phyloP scores from a whole-genome alignment of 1,140 invertebrate species.

The Aphelenchoides besseyi region DNA sequence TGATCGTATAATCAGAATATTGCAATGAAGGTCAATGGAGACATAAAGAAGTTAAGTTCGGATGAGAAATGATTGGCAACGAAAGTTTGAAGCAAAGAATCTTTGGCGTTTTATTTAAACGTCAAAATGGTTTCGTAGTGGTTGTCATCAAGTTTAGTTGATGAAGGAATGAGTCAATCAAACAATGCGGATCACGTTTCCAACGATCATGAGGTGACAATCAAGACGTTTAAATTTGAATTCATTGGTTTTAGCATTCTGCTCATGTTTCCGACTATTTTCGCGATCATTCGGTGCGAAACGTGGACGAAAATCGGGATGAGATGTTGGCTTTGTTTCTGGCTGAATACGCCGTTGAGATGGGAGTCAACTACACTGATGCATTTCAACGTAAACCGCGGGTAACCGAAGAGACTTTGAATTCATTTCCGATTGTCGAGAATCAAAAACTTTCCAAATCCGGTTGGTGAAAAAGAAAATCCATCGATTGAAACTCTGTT shows the following conservation, averaged over 20 bases:
- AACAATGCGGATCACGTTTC: too few species aligned
- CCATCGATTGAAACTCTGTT: background rate
- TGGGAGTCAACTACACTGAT: background rate
- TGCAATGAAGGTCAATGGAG: too few species aligned
- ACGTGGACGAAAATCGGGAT: background rate
- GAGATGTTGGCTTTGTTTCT: background rate
- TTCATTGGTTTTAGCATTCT: background rate
- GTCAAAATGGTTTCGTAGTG: too few species aligned
- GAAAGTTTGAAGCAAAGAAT: too few species aligned
- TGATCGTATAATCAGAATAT: too few species aligned
- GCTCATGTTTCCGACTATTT: conserved; percentile 9
- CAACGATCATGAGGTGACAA: too few species aligned
- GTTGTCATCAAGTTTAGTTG: too few species aligned
- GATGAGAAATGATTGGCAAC: too few species aligned
- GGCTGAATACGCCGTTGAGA: background rate
- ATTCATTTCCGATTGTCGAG: background rate
- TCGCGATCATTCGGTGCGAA: background rate
- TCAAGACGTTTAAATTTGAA: too few species aligned
- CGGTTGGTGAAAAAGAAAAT: background rate
- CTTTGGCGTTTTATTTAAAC: too few species aligned
- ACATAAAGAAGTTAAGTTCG: too few species aligned
- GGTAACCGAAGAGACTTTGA: background rate
- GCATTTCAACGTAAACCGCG: background rate
- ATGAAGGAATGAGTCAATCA: too few species aligned
- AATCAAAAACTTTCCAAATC: background rate